A percentile compares a stretch with the other conserved stretches of the same genome.
These are phyloP conservation scores for Serrognathus titanus DNA, from an alignment of 2,888 invertebrate species.

Conservation along the genomic window DNA sequence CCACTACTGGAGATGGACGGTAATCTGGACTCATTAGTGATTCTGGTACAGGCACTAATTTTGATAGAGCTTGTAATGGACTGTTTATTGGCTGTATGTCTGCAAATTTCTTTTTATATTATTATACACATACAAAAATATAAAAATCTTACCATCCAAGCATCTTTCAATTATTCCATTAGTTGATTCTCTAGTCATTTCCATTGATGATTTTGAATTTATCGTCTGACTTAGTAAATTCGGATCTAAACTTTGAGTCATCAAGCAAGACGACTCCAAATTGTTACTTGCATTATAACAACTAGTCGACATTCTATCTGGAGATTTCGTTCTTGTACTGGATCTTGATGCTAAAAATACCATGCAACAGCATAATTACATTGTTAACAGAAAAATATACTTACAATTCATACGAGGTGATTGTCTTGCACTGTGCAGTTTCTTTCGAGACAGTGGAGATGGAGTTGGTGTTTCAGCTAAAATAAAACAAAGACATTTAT, in stretches of 20 bases:
- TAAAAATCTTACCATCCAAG: conserved; percentile 33
- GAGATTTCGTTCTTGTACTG: conserved; percentile 56
- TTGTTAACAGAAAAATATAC: conserved; percentile 20
- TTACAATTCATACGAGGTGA: conserved; percentile 52
- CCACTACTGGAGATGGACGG: conserved; percentile 44
- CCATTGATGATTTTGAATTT: conserved; percentile 32
- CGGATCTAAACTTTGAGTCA: conserved; percentile 65
- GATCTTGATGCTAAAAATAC: conserved; percentile 45
- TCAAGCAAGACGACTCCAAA: conserved; percentile 45
- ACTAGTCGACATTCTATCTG: conserved; percentile 71
- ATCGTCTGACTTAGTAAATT: conserved; percentile 51
- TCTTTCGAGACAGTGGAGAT: conserved; percentile 51
- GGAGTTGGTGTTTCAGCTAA: conserved; percentile 44
- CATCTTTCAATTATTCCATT: conserved; percentile 35
- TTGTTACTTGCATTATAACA: conserved; percentile 54
- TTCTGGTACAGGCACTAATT: conserved; percentile 85
- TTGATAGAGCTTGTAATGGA: conserved; percentile 76
- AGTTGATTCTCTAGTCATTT: conserved; percentile 13
- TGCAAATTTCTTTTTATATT: conserved; percentile 15
- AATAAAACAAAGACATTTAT: neutral
- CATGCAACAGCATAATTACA: conserved; percentile 1
- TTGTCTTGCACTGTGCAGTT: conserved; percentile 48
- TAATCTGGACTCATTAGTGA: conserved; percentile 83
- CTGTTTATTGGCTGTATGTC: conserved; percentile 49
- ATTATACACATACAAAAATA: neutral